These are phyloP conservation scores for Glaucidium brasilianum DNA, from an alignment of 2,113 vertebrate genomes.

Conservation along the genomic window DNA sequence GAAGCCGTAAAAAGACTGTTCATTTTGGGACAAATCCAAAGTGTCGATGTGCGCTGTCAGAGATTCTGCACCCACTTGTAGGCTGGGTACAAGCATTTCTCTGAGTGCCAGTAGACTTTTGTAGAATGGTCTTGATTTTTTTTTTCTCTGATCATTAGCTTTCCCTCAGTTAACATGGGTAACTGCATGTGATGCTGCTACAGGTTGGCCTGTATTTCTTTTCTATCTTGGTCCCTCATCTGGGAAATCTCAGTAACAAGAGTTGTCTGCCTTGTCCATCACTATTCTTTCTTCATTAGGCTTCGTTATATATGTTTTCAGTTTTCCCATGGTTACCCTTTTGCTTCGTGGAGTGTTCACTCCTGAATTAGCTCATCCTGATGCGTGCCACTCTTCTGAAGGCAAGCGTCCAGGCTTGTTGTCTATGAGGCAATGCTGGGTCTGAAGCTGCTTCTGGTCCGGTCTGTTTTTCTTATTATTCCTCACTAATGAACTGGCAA, in stretches of 20 bases:
- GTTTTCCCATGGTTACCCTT: not conserved
- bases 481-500: not conserved
- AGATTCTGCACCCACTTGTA: not conserved
- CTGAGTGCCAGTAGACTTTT: not conserved
- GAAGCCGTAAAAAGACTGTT: not conserved
- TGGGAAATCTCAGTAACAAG: not conserved
- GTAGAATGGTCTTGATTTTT: not conserved
- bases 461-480: not conserved
- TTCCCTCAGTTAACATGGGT: not conserved
- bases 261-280: not conserved
- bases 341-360: not conserved
- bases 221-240: not conserved
- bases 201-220: not conserved
- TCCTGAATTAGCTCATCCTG: not conserved
- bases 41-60: not conserved
- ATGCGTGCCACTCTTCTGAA: not conserved
- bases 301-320: fast-evolving
- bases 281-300: not conserved
- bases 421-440: not conserved
- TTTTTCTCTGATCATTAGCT: not conserved
- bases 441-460: not conserved
- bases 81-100: not conserved
- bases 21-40: not conserved
- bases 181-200: not conserved
- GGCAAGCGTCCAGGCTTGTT: not conserved